Base-by-base conservation (phyloP, 92 coral and sea anemone genomes). In the Umimayanthus chanpuru region DNA sequence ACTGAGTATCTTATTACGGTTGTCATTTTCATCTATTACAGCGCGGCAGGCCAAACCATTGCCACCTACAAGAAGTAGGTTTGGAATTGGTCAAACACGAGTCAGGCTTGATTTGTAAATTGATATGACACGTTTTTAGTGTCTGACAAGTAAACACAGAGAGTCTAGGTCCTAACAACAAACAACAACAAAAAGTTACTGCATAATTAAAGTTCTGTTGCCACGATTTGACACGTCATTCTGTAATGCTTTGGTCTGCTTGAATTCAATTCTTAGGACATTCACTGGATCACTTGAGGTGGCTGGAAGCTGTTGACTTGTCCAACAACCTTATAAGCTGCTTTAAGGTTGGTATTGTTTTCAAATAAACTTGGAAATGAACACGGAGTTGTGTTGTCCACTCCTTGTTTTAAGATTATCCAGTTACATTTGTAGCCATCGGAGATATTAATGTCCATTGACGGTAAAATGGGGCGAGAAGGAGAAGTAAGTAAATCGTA, bases 241-340 rank as follows among this genome's bases (percentile, higher is more conserved):
- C 43, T 53, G 28, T 58, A 67, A 44, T n/a, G 36, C 16, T 43
- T 20, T 90, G 26, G 73, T 73, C 8, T 47, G 23, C 47, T n/a
- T 30, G 16, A 47, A 21, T 79, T 10, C 4, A 38, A 77, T 73
- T 76, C 67, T 9, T 71, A 96, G 99, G 98, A 32, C 82, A 95
- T 91, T 92, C 99, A 0, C 88, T 96, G 81, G 93, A 89, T 84
- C 91, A 89, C 40, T 90, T 89, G 43, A 58, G 78, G 26, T 89
- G 90, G 80, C 95, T 96, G 8, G 98, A 96, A 89, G 81, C 79
- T 44, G 90, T 96, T 26, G 93, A 96, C 64, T 85, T 96, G 14
- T 96, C 99, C 26, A 98, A 95, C 83, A 96, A 96, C 88, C 81
- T 64, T 6, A 88, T 96, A 44, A 44, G 94, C 76, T 94, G 96